Evolutionary conservation across 2,113 vertebrate species (phyloP).

Genomic region (Alethe castanea): DNA sequence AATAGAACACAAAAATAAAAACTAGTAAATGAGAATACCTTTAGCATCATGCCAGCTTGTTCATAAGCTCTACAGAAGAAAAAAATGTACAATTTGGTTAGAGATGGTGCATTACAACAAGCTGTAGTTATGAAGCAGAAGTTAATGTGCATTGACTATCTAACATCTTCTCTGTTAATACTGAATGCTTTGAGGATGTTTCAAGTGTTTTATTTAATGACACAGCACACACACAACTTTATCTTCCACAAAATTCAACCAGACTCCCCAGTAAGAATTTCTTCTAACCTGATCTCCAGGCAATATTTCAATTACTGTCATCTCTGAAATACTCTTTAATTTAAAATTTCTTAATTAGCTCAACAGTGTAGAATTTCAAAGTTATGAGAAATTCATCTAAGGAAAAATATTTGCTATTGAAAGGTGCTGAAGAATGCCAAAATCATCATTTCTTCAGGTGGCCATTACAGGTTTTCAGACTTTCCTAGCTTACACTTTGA

Average conservation of each 20-base stretch:
- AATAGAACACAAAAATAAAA: neutral
- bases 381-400: neutral
- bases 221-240: fast-evolving
- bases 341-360: neutral
- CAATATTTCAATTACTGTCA: neutral
- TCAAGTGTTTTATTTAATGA: neutral
- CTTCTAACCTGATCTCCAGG: neutral
- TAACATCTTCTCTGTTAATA: neutral
- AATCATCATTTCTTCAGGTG: neutral
- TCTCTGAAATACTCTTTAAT: neutral
- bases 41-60: slow-evolving; percentile 98
- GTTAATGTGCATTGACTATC: neutral
- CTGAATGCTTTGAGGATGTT: neutral
- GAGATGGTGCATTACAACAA: neutral
- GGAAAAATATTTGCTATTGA: neutral
- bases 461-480: neutral
- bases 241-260: neutral
- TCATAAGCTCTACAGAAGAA: slow-evolving; percentile 87
- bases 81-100: neutral
- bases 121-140: neutral
- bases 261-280: neutral
- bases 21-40: slow-evolving; percentile 68
- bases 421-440: neutral
- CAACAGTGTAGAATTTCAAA: neutral
- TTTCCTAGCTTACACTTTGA: neutral